Conservation (phyloP, 2,797 vertebrate species). For the Pogonophryne albipinna region DNA sequence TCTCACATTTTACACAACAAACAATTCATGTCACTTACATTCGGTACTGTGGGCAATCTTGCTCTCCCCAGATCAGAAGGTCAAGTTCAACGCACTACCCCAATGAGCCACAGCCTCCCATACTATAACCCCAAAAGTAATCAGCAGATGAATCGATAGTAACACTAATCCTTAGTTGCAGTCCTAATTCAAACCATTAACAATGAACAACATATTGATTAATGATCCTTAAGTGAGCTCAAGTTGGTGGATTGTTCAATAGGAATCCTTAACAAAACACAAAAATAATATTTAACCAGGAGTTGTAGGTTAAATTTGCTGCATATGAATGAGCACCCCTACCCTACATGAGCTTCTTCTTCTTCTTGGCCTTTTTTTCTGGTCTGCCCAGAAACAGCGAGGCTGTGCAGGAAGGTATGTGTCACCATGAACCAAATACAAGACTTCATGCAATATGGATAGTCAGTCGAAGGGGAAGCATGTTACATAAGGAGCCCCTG, state of each 20-base stretch:
- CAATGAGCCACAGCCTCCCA: no score
- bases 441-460: slow-evolving; percentile 78
- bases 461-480: slow-evolving; percentile 55
- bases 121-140: no score
- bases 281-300: neutral
- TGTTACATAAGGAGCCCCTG: slow-evolving; percentile 72
- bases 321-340: neutral
- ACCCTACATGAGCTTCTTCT: neutral
- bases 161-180: no score
- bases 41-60: no score
- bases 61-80: no score
- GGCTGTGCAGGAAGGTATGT: slow-evolving; percentile 64
- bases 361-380: slow-evolving; percentile 20
- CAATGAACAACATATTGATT: no score
- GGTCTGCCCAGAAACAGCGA: slow-evolving; percentile 61
- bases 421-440: slow-evolving; percentile 72
- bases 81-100: no score
- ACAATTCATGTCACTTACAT: no score
- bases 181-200: no score
- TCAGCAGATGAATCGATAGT: no score
- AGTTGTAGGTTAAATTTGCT: neutral
- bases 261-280: neutral
- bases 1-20: no score
- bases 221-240: no score
- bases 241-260: neutral